Conservation (phyloP, 2,797 vertebrate genomes). For the Podargus strigoides region DNA sequence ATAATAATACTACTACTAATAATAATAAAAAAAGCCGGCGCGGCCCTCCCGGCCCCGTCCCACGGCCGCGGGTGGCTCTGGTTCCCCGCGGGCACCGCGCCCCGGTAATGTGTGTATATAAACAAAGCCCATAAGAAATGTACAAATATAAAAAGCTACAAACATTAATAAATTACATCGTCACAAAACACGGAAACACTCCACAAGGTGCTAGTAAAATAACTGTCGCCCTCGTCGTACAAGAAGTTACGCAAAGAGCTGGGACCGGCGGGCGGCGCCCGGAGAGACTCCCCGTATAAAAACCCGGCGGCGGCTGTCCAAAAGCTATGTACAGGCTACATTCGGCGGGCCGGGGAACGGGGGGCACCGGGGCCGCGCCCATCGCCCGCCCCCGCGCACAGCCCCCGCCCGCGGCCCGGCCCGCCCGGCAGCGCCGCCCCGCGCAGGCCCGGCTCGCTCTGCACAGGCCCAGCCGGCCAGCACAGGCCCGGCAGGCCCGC, state of each 20-base stretch:
- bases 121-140: slow-evolving; percentile 97
- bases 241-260: slow-evolving; percentile 91
- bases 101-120: slow-evolving; percentile 91
- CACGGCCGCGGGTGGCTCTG: slow-evolving; percentile 62
- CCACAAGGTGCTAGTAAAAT: slow-evolving; percentile 99
- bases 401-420: no score
- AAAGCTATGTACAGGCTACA: slow-evolving; percentile 99
- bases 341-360: no score
- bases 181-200: slow-evolving; percentile 98
- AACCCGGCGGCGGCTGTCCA: slow-evolving; percentile 84
- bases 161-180: slow-evolving; percentile 99
- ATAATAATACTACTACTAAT: slow-evolving; percentile 74
- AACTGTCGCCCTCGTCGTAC: slow-evolving; percentile 88
- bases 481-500: no score
- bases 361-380: no score
- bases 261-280: slow-evolving; percentile 74
- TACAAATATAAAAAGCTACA: slow-evolving; percentile 99
- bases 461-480: no score
- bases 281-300: slow-evolving; percentile 86
- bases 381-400: no score
- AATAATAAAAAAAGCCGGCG: slow-evolving; percentile 80
- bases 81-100: slow-evolving; percentile 76
- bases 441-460: no score
- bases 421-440: no score
- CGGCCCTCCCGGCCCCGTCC: no score